Base-by-base conservation (phyloP, 2,888 invertebrate genomes). In the Diaphora mendica region DNA sequence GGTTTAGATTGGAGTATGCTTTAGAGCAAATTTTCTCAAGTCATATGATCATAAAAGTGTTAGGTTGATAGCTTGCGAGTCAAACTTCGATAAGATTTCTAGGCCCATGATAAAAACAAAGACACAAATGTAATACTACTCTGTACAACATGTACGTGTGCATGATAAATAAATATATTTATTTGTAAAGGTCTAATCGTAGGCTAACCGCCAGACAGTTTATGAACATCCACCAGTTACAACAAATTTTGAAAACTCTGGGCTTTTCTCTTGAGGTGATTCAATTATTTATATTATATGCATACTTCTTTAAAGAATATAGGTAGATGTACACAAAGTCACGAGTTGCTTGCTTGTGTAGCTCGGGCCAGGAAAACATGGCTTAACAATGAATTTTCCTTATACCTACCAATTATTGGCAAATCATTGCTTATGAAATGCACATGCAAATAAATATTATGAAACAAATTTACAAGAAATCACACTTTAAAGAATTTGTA, bases 311-410 rank as follows among this genome's bases (percentile, higher is more conserved):
- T 26, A 13, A 59, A 26, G 11, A 26, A 59, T 26, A 26, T n/a
- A n/a, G 9, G 23, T n/a, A n/a, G 11, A 59, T 26, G 11, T 5
- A 51, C n/a, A n/a, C 55, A n/a, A 9, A 59, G 59, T 26, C 68
- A 64, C 62, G 26, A 26, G 15, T 51, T 48, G 15, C 62, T 55
- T n/a, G 51, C 3, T n/a, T 67, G 39, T 71, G 66, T 62, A 64
- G 33, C 4, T 9, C 33, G 26, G 17, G 68, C n/a, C 64, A 73
- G 74, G 74, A 83, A 81, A 81, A 73, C 17, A 39, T 35, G 3
- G 30, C 15, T 44, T 11, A 48, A 48, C 26, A 59, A 44, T 64
- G 2, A 44, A 35, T 84, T 81, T 84, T 74, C 79, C 73, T 77
- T 62, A 17, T 70, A 62, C 67, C 66, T 69, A 15, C 39, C 39